These are phyloP conservation scores for Cataglyphis hispanica DNA, from an alignment of 1,140 invertebrate genomes.

Conservation along the genomic window DNA sequence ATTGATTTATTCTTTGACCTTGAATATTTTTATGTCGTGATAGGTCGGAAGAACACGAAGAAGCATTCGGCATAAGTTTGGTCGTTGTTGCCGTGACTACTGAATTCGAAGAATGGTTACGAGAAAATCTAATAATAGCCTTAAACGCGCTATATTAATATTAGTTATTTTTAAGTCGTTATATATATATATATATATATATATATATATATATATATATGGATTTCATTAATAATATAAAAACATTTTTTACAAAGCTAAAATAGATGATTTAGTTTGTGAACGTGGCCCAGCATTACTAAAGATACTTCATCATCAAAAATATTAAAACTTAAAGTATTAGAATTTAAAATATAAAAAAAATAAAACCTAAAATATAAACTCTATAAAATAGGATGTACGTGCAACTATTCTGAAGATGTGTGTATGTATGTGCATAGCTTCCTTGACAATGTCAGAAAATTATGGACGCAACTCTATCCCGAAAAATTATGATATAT, in stretches of 20 bases:
- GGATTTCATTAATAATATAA: slow-evolving; percentile 2
- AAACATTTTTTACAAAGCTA: background rate
- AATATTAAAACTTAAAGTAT: too few species aligned
- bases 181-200: too few species aligned
- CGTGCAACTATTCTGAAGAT: too few species aligned
- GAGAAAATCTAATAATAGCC: background rate
- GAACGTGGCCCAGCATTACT: background rate
- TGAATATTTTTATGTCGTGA: slow-evolving; percentile 65
- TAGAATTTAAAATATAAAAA: too few species aligned
- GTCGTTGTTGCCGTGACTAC: slow-evolving; percentile 85
- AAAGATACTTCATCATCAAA: background rate
- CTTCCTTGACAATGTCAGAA: slow-evolving; percentile 2
- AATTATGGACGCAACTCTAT: slow-evolving; percentile 43
- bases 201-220: too few species aligned
- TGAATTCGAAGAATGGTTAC: slow-evolving; percentile 31
- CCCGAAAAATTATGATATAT: slow-evolving; percentile 33
- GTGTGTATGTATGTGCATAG: background rate
- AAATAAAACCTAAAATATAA: too few species aligned
- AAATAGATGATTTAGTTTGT: background rate
- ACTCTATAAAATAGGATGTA: background rate
- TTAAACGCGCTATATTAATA: background rate
- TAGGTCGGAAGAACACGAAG: slow-evolving; percentile 51
- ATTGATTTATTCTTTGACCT: slow-evolving; percentile 74
- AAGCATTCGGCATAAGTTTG: slow-evolving; percentile 76
- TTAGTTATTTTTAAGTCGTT: background rate